Conservation (phyloP, 2,888 invertebrate species). For the Lissonota sp. region DNA sequence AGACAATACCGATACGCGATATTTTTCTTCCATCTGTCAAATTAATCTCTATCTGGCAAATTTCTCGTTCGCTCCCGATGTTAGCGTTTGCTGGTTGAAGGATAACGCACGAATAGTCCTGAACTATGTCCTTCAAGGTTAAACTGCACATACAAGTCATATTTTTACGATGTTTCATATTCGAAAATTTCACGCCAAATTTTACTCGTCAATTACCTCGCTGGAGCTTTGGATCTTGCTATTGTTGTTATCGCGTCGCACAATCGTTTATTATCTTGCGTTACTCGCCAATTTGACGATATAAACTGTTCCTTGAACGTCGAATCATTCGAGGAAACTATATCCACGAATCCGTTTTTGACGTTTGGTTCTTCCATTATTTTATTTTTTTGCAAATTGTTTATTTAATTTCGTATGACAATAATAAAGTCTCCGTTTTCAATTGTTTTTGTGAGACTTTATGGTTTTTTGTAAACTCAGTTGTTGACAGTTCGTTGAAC, state of each 20-base stretch:
- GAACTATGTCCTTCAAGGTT: slow-evolving; percentile 79
- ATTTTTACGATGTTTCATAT: too few relatives aligned
- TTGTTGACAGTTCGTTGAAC: slow-evolving; percentile 13
- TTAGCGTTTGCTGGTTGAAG: slow-evolving; percentile 70
- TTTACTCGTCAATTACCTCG: slow-evolving; percentile 69
- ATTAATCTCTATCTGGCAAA: slow-evolving; percentile 78
- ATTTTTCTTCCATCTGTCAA: slow-evolving; percentile 77
- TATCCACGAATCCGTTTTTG: slow-evolving; percentile 9
- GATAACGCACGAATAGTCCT: slow-evolving; percentile 78
- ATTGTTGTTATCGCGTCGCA: slow-evolving; percentile 72
- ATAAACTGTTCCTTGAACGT: slow-evolving; percentile 34
- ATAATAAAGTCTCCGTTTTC: too few relatives aligned
- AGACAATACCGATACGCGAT: slow-evolving; percentile 80
- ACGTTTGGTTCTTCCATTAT: slow-evolving; percentile 42
- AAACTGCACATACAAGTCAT: too few relatives aligned
- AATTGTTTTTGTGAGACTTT: too few relatives aligned
- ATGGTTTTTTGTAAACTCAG: too few relatives aligned
- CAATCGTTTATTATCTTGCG: slow-evolving; percentile 70
- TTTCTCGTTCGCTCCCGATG: slow-evolving; percentile 68
- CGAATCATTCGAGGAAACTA: slow-evolving; percentile 9
- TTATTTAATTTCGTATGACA: too few relatives aligned
- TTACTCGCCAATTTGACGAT: slow-evolving; percentile 49
- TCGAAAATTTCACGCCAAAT: too few relatives aligned
- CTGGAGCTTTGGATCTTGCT: slow-evolving; percentile 61
- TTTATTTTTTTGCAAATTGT: slow-evolving; percentile 20